These are phyloP conservation scores for Tapirus indicus DNA, from an alignment of 2,797 vertebrate species.

Conservation along the genomic window DNA sequence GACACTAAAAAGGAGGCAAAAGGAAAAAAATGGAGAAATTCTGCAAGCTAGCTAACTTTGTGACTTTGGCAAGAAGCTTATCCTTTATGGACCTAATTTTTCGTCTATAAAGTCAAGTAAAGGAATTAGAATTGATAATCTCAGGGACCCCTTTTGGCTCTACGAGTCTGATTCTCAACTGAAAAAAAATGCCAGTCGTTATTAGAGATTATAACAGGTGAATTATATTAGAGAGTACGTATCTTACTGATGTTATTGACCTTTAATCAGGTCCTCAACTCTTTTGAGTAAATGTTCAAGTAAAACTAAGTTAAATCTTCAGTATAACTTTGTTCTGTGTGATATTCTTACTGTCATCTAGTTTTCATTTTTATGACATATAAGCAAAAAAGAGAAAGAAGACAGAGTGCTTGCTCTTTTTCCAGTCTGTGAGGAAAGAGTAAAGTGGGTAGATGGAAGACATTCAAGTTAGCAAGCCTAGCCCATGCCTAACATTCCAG, in stretches of 20 bases:
- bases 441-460: background rate
- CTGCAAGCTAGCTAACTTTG: background rate
- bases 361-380: background rate
- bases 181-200: background rate
- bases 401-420: background rate
- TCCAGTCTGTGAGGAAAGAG: background rate
- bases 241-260: background rate
- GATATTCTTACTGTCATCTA: background rate
- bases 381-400: background rate
- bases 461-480: background rate
- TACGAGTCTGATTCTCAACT: background rate
- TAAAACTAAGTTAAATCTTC: slow-evolving; percentile 12
- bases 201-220: background rate
- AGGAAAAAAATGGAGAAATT: background rate
- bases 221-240: background rate
- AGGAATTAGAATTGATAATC: background rate
- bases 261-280: background rate
- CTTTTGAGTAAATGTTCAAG: background rate
- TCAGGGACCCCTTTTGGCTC: background rate
- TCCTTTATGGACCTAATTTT: background rate
- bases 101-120: slow-evolving; percentile 33
- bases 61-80: background rate
- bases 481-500: background rate
- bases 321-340: background rate
- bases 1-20: background rate